These are phyloP conservation scores for Anthoscopus minutus DNA, from an alignment of 2,113 vertebrate species.

Conservation along the genomic window DNA sequence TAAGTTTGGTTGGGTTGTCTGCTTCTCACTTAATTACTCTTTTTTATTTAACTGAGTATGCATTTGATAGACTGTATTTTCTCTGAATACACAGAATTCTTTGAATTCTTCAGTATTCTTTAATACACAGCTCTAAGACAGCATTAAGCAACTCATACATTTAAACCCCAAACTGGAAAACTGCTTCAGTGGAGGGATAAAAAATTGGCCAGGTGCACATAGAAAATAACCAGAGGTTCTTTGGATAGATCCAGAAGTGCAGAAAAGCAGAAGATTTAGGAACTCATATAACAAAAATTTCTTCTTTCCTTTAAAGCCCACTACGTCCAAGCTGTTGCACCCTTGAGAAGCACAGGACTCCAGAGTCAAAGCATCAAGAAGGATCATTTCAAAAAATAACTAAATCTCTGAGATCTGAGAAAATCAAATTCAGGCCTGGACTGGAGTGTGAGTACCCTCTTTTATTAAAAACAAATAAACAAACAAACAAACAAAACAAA, in stretches of 20 bases:
- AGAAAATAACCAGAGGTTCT: background rate
- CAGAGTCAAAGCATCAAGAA: background rate
- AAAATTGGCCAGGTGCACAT: background rate
- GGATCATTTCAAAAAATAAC: background rate
- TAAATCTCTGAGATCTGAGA: background rate
- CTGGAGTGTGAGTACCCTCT: background rate
- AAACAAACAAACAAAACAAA: background rate
- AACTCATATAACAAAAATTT: background rate
- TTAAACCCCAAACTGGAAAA: background rate
- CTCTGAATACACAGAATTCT: background rate
- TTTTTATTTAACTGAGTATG: background rate
- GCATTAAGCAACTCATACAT: background rate
- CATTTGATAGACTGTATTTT: background rate
- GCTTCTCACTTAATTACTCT: background rate
- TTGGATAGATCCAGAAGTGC: background rate
- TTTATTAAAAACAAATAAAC: background rate
- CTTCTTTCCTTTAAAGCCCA: background rate
- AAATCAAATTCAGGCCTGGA: background rate
- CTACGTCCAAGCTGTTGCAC: background rate
- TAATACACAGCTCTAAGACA: background rate
- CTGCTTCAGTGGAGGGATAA: background rate
- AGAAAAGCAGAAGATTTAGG: background rate
- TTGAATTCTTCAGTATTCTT: background rate
- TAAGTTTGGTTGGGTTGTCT: background rate
- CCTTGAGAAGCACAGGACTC: background rate